Base-by-base conservation (phyloP, 2,797 vertebrate genomes). In the Adelosebastes latens region DNA sequence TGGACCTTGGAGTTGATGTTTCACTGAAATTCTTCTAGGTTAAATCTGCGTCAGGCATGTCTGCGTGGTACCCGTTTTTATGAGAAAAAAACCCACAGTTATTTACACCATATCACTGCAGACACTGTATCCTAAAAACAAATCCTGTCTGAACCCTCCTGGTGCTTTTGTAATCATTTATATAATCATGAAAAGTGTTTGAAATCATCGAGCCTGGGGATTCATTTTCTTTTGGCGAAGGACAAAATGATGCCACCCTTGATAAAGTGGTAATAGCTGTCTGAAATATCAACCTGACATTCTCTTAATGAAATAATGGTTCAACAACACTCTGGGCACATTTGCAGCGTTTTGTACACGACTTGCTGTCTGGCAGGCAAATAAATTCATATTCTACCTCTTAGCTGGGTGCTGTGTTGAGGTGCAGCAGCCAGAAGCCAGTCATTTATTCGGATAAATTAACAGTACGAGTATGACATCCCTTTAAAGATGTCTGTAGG, bases 51-150 rank as follows among this genome's bases (percentile, higher is more conserved):
- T 80, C 85, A 76, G 82, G 80, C 80, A 49, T 67, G 80, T 87
- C 77, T 84, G 86, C 31, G 1, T 72, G 55, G 65, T 87, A 88
- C 79, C 90, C 79, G 59, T 85, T 89, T 87, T 69, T 34, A 72
- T 52, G 72, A 89, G 65, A 22, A 66, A 72, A 80, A 87, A 72
- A 75, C 63, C 52, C 64, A 87, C 63, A 72, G 39, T 86, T 93
- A 93, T 94, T 90, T 91, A 94, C 92, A 94, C 53, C 58, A 65
- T 52, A 75, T 80, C 74, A 84, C 84, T 88, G 88, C 82, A 86
- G 86, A 87, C 31, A 63, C 65, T 60, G 61, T 18, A 52, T 61
- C 27, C 25, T 71, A 39, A 67, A 55, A 81, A 63, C 29, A 58
- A 27, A 42, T 52, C 29, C 68, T 5, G 8, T 46, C 42, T 64